Evolutionary conservation across 2,797 vertebrate genomes (phyloP), one percentile per base, ranked within the genome.

Genomic region (Ambastaia sidthimunki): DNA sequence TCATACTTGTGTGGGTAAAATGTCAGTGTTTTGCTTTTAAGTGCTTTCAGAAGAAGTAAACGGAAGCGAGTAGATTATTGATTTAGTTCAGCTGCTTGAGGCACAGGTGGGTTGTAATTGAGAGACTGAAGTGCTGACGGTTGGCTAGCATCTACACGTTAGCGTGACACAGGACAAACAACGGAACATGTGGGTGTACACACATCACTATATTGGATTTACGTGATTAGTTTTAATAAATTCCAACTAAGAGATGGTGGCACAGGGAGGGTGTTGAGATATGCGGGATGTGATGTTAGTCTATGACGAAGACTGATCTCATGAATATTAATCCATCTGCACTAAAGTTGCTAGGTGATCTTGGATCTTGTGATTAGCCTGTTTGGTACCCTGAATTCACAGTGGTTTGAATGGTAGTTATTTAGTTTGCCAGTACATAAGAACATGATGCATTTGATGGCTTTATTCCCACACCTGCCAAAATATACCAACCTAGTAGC

Each of bases 61-160:
- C 21, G 28, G 37, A 70, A 65, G 60, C 48, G 25, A 78, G 71
- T 66, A 73, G 63, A 78, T 82, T 82, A 82, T 78, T 78, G 75
- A 82, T 82, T 78, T 78, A 41, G 55, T 18, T 41, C 65, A 73
- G 74, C 48, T 78, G 79, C 52, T 78, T 47, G 52, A 73, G 74
- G 71, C 70, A 63, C 78, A 80, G 74, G 69, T 83, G 78, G 69
- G 6, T 48, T 41, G 69, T 65, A 50, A 48, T 54, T 60, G 55
- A 62, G 28, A 52, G 54, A 67, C 23, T 76, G 18, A 41, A 68
- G 25, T 48, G 16, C 16, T 50, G 65, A 63, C 47, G 0, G 13
- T 28, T 50, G 50, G 54, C 34, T 37, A n/a, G 21, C 57, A 67
- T 57, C 48, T 52, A 62, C 69, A 60, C 28, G 31, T 28, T 18